Conservation (phyloP, 2,888 invertebrate species). For the Epinotia demarniana region DNA sequence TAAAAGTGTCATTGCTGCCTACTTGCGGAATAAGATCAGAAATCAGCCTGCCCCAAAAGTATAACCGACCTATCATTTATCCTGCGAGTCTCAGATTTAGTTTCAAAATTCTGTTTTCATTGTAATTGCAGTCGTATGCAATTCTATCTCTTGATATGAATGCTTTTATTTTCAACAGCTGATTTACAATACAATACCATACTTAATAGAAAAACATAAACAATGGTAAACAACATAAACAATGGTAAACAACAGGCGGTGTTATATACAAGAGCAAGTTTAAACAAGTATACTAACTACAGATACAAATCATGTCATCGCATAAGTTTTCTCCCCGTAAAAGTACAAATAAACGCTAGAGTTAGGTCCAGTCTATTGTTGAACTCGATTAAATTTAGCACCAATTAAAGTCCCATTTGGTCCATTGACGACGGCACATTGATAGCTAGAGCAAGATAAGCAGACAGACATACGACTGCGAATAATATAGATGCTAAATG, state of each 20-base stretch:
- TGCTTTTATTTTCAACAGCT: neutral
- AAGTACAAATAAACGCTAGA: conserved; percentile 9
- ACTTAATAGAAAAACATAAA: too few species aligned
- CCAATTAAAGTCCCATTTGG: conserved; percentile 43
- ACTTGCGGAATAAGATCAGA: too few species aligned
- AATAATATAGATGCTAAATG: conserved; percentile 44
- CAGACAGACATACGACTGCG: conserved; percentile 33
- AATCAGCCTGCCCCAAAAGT: too few species aligned
- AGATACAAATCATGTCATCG: neutral
- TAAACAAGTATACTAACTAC: neutral
- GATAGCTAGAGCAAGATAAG: conserved; percentile 35
- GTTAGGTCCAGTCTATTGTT: conserved; percentile 29
- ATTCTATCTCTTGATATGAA: too few species aligned
- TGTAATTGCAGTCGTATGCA: too few species aligned
- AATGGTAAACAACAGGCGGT: too few species aligned
- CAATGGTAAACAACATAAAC: too few species aligned
- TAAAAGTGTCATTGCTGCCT: too few species aligned
- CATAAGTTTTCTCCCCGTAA: conserved; percentile 7
- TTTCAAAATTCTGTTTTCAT: too few species aligned
- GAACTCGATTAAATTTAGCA: conserved; percentile 35
- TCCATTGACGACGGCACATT: conserved; percentile 24
- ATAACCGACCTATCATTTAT: too few species aligned
- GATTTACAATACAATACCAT: neutral
- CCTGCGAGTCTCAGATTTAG: too few species aligned
- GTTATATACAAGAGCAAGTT: neutral